Evolutionary conservation across 2,888 invertebrate species (phyloP), one percentile per base, ranked within the genome.

Genomic region (Plagodis pulveraria): DNA sequence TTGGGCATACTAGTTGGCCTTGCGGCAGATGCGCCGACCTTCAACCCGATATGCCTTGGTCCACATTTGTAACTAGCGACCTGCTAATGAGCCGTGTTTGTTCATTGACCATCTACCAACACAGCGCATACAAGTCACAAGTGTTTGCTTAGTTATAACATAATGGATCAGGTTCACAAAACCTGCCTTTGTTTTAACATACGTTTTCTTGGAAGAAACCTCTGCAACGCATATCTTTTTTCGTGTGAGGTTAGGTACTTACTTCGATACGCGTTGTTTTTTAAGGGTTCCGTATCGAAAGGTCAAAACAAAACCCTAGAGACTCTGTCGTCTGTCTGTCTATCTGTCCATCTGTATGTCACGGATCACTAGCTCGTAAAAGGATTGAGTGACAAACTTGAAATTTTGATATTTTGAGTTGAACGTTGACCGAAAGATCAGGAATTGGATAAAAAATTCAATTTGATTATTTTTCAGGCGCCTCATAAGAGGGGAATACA

Each of bases 11-110:
- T 36, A 22, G 36, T 8, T 71, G 79, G 81, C 88, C 87, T 86
- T 84, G 85, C 64, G 58, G 59, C 64, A 69, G 70, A 66, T 76
- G 76, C 66, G 67, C 57, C 72, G 81, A 78, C 81, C 83, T 78
- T 76, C 75, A 72, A 40, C 40, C 40, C 10, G 8, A 40, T 40
- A 40, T 10, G 40, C 71, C 36, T 45, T 35, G 49, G 52, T 50
- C 73, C 74, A 72, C 72, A 67, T 10, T 41, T 10, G 69, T 63
- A 10, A 40, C 8, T 8, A 44, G 66, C 66, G 69, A 57, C 64
- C 63, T 53, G 72, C 65, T 72, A 74, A 75, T 72, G 68, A 60
- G 48, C 52, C 55, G 56, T 73, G 67, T 74, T 71, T 74, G 72
- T 72, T 66, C 66, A 71, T 69, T 68, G 73, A 67, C 65, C 67